Percentiles rank a stretch among this genome's conserved stretches.
phyloP scores from a whole-genome alignment of 2,797 vertebrate species.

The Anomalospiza imberbis region DNA sequence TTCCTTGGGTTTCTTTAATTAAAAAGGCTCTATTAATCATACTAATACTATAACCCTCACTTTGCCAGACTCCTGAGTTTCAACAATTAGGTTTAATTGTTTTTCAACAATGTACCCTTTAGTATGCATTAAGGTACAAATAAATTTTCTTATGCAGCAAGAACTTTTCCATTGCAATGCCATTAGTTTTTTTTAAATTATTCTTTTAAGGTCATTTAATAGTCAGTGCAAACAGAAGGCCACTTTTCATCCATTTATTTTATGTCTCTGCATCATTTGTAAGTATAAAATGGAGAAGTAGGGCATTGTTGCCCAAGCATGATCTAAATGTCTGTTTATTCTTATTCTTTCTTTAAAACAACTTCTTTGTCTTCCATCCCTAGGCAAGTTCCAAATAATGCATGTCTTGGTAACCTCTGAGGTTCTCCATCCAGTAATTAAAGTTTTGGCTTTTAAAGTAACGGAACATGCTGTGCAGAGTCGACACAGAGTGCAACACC shows the following conservation, averaged over 20 bases:
- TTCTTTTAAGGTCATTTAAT: neutral
- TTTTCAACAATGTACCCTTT: neutral
- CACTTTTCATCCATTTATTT: neutral
- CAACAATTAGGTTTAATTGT: neutral
- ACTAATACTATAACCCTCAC: neutral
- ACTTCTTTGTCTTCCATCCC: neutral
- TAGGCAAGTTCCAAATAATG: neutral
- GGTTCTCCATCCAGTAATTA: neutral
- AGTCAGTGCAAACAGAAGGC: neutral
- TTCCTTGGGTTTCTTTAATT: neutral
- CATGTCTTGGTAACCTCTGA: neutral
- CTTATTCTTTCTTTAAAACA: neutral
- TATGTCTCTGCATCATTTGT: neutral
- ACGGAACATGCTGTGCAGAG: neutral
- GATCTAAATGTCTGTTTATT: neutral
- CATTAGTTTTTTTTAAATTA: fast-evolving
- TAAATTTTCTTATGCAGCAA: neutral
- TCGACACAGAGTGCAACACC: neutral
- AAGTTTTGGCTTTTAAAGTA: neutral
- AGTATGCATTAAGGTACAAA: neutral
- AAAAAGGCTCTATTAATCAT: constrained; percentile 21
- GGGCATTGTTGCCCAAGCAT: neutral
- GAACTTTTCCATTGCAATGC: neutral
- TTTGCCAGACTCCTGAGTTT: neutral
- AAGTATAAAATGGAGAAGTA: neutral